Conservation (phyloP, 2,113 vertebrate species). For the Hippocampus abdominalis region DNA sequence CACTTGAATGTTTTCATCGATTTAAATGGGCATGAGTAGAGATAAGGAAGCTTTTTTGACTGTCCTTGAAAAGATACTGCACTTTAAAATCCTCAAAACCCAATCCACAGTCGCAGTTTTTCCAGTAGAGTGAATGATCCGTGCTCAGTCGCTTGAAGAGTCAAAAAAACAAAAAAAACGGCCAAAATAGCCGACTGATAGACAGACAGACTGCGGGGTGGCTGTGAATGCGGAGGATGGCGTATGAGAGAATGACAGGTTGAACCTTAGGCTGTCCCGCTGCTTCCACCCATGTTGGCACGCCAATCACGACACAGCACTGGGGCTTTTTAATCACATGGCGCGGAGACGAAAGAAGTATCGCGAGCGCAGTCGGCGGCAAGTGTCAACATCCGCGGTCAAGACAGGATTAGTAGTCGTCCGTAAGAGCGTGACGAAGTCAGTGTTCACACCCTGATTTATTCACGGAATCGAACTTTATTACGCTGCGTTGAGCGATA, state of each 20-base stretch:
- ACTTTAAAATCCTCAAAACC: no score
- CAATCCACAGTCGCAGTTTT: no score
- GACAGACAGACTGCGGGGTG: slow-evolving; percentile 37
- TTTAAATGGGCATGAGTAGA: no score
- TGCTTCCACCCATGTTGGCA: slow-evolving; percentile 59
- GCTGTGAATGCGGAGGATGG: slow-evolving; percentile 45
- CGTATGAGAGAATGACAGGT: slow-evolving; percentile 30
- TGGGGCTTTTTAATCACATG: slow-evolving; percentile 54
- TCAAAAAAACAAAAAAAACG: not conserved
- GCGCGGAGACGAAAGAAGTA: slow-evolving; percentile 40
- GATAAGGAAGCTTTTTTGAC: no score
- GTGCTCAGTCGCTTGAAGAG: no score
- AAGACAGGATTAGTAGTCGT: slow-evolving; percentile 24
- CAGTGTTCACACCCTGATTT: not conserved
- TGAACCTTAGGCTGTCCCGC: slow-evolving; percentile 56
- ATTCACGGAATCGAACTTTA: not conserved
- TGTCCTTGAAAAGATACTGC: no score
- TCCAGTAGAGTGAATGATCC: no score
- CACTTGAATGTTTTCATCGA: no score
- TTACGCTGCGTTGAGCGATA: no score
- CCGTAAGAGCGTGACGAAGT: not conserved
- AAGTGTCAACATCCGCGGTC: slow-evolving; percentile 28
- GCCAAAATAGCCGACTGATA: slow-evolving; percentile 23
- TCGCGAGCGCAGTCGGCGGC: slow-evolving; percentile 25
- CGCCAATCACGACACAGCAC: slow-evolving; percentile 65